Evolutionary conservation across 2,888 invertebrate species (phyloP).

Genomic region (Limnephilus lunatus): DNA sequence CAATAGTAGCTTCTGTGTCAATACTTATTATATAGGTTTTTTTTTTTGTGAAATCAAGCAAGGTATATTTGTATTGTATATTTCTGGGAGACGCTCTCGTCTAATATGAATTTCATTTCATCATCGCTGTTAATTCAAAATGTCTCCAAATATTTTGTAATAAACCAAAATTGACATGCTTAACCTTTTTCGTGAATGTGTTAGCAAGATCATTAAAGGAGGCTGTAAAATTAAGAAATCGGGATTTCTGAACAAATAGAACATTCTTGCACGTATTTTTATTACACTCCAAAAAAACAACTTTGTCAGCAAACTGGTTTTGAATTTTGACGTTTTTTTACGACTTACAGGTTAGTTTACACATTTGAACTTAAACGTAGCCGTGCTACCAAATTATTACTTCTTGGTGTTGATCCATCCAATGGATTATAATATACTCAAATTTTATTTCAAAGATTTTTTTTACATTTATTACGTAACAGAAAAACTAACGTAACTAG

Average conservation of each 20-base stretch:
- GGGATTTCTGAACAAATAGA: not conserved
- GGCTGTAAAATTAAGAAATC: not conserved
- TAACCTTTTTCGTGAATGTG: not conserved
- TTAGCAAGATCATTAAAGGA: not conserved
- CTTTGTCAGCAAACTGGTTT: not conserved
- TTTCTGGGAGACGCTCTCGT: not conserved
- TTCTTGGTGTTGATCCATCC: not conserved
- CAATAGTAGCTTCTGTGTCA: not conserved
- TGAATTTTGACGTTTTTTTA: not conserved
- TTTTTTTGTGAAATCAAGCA: not conserved
- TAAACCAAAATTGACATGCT: not conserved
- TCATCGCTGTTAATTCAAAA: not conserved
- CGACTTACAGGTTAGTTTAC: not conserved
- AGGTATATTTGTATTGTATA: not conserved
- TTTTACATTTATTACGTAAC: not conserved
- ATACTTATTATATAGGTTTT: not conserved
- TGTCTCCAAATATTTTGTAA: not conserved
- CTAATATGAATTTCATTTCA: not conserved
- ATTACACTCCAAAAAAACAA: not conserved
- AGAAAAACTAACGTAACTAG: not conserved
- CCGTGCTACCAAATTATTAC: not conserved
- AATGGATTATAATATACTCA: not conserved
- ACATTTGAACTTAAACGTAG: not conserved
- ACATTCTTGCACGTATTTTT: not conserved
- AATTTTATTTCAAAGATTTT: not conserved